Evolutionary conservation across 2,888 invertebrate genomes (phyloP), one percentile per base, ranked within the genome.

Genomic region (Himalopsyche kuldschensis): DNA sequence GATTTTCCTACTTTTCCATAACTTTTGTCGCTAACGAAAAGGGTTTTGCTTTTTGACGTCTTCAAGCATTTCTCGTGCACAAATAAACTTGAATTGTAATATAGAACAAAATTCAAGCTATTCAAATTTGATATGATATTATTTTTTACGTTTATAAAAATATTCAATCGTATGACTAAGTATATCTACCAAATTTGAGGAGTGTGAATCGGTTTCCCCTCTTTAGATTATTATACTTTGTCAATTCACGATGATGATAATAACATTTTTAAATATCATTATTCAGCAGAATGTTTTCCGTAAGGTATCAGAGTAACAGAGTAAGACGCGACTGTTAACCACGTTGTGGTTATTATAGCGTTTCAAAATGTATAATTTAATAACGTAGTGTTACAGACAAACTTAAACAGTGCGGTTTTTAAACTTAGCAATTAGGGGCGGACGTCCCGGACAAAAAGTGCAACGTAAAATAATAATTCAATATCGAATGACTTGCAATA

Each of bases 261-360:
- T 83, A 85, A 84, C 85, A 84, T 85, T 84, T 85, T 85, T 85
- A 85, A 85, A 85, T 84, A 85, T 81, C 84, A 35, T 85, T 85
- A 85, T 85, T 85, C 85, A 85, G 85, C 85, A 85, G 46, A 85
- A 82, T 81, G 78, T 35, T 46, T 80, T 78, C 81, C 27, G n/a
- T n/a, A n/a, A n/a, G 81, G 75, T 75, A 75, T 82, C 80, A 79
- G 82, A 75, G 82, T 31, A 31, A 31, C 79, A 82, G 63, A 82
- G 41, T 75, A 75, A 30, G 24, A 55, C 55, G 15, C 20, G 48
- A 20, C 20, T 8, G 55, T 6, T 20, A 5, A 10, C 55, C 55
- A 55, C 55, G 55, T 6, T 55, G 55, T n/a, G 6, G 5, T 55
- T 20, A 55, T 55, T 55, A 20, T 55, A 55, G n/a, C 20, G 24